phyloP scores from a whole-genome alignment of 1,140 invertebrate genomes.

The Paracyclopina nana region DNA sequence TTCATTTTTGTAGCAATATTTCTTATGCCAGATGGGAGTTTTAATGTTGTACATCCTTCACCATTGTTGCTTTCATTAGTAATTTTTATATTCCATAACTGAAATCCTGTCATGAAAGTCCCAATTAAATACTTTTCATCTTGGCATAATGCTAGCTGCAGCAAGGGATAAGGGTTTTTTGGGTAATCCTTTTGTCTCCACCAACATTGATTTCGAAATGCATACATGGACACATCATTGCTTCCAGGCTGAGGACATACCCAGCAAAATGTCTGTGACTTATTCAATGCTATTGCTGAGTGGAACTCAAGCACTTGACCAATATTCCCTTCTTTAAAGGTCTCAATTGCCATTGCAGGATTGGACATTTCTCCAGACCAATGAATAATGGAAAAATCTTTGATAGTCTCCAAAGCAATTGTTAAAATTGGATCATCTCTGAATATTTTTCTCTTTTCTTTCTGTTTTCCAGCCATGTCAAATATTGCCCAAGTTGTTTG shows the following conservation, averaged over 20 bases:
- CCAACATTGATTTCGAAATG: constrained; percentile 23
- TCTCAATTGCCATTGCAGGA: constrained; percentile 1
- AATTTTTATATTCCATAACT: constrained; percentile 43
- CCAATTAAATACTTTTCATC: constrained; percentile 58
- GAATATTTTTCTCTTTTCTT: background rate
- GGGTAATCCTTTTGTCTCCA: constrained; percentile 26
- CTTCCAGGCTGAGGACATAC: constrained; percentile 11
- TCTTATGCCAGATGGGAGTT: constrained; percentile 64
- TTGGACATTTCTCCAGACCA: constrained; percentile 4
- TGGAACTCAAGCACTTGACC: background rate
- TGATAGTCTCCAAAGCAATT: background rate
- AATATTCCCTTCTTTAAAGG: constrained; percentile 1
- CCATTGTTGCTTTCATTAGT: constrained; percentile 8
- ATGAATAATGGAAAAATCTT: background rate
- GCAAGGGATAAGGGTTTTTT: constrained; percentile 32
- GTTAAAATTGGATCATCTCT: background rate
- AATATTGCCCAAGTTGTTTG: constrained; percentile 43
- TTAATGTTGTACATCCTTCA: constrained; percentile 39
- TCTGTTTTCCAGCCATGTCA: constrained; percentile 40
- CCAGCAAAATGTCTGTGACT: constrained; percentile 15
- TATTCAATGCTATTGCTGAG: constrained; percentile 13
- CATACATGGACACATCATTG: constrained; percentile 9
- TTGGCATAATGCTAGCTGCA: constrained; percentile 59
- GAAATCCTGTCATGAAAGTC: constrained; percentile 60
- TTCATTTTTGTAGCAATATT: constrained; percentile 80